Evolutionary conservation across 2,113 vertebrate genomes (phyloP), one percentile per base, ranked within the genome.

Genomic region (Erpornis zantholeuca): DNA sequence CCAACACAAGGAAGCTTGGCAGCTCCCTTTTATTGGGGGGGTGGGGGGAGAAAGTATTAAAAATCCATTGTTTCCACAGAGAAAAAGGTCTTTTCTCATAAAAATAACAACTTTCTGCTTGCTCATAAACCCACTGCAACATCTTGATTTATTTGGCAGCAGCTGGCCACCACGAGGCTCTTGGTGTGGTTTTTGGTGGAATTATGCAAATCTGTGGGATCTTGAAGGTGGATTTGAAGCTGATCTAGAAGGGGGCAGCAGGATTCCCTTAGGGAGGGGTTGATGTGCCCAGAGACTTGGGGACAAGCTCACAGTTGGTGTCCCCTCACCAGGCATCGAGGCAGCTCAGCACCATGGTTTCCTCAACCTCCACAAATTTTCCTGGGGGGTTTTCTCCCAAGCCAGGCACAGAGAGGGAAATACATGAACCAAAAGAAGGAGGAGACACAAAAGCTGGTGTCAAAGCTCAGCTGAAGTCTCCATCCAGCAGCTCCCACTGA

Each of bases 1-100:
- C 72, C 75, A 79, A 79, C 87, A 87, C 81, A 61, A 0, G 8
- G 33, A 54, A 87, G 24, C 82, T 79, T 93, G 90, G 94, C 94
- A 90, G 53, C 28, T 52, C 53, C 12, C 12, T 57, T 70, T 65
- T 47, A 15, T 12, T 40, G 4, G 56, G 18, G 22, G 20, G 21
- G 14, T 27, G 18, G 17, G 27, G 29, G 3, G 11, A 21, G 10
- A 23, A 38, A 18, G 22, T 36, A 77, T 86, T 83, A 65, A 59
- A 92, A 78, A 81, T 6, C 33, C 21, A 10, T 7, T 40, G 40
- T 82, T 95, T 87, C 61, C 2, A 3, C 12, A 69, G 57, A 72
- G 70, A 91, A 94, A 89, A 86, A 1, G 8, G 23, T 47, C 11
- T 47, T 96, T 94, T 69, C 68, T 27, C 68, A 66, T 16, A 60